Evolutionary conservation across 2,888 invertebrate genomes (phyloP), one percentile per base, ranked within the genome.

Genomic region (Thymelicus sylvestris): DNA sequence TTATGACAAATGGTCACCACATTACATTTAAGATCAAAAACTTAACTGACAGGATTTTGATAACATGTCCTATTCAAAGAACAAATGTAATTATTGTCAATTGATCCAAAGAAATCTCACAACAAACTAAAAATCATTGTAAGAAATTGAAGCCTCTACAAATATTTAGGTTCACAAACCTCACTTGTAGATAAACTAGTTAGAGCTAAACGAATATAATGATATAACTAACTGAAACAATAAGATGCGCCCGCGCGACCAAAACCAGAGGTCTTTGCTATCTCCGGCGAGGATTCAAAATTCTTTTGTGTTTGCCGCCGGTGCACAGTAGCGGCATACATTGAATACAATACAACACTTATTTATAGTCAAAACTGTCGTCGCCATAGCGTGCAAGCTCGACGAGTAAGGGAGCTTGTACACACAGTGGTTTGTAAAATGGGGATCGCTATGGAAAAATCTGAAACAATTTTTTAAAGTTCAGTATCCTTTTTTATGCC

Each of bases 261-360:
- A 74, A 76, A 75, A 65, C 72, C 81, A 77, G 76, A 19, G 74
- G 76, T 78, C 75, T 73, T 75, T 72, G 76, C 81, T 79, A 82
- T 83, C 82, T 80, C 80, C 81, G 83, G 86, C 85, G 85, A 86
- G 84, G 88, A 90, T 91, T 90, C 90, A 86, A 86, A 90, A 93
- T 91, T 92, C 92, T 90, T 93, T 93, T 92, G 91, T 90, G 81
- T 82, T 86, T 79, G 91, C 92, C 92, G 92, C 87, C 88, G 72
- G 74, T 83, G 85, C 84, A 89, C 91, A 86, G 92, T 91, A 91
- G 92, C 91, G 80, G 85, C 83, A 83, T 86, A 86, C 87, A 91
- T 90, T 93, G 92, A 92, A 93, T 93, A 93, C 92, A 93, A 93
- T 93, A 89, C 92, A 84, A 91, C 92, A 93, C 92, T 93, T 93